Evolutionary conservation across 1,140 invertebrate genomes (phyloP).

Genomic region (Epicauta chinensis): DNA sequence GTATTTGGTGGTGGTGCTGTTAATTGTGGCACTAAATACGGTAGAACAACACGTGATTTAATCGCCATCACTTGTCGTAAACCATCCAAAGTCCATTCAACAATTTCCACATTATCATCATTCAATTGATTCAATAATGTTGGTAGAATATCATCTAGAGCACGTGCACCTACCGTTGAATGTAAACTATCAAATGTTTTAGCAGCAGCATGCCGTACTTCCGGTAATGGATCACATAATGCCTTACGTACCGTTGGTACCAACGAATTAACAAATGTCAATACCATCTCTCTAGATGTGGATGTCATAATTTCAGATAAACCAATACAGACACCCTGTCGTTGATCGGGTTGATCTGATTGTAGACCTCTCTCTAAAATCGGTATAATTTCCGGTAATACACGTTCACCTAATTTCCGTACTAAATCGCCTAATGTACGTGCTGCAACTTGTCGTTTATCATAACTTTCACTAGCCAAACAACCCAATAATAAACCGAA

Average conservation of each 20-base stretch:
- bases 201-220: slow-evolving; percentile 90
- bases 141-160: slow-evolving; percentile 96
- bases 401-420: slow-evolving; percentile 93
- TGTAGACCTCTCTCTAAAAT: slow-evolving; percentile 91
- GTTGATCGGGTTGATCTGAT: slow-evolving; percentile 84
- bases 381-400: slow-evolving; percentile 96
- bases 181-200: slow-evolving; percentile 96
- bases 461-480: slow-evolving; percentile 90
- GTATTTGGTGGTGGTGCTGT: slow-evolving; percentile 85
- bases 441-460: slow-evolving; percentile 93
- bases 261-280: slow-evolving; percentile 89
- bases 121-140: slow-evolving; percentile 80
- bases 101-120: slow-evolving; percentile 63
- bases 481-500: slow-evolving; percentile 89
- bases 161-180: slow-evolving; percentile 86
- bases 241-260: slow-evolving; percentile 96
- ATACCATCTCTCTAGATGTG: slow-evolving; percentile 90
- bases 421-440: slow-evolving; percentile 96
- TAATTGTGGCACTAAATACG: slow-evolving; percentile 92
- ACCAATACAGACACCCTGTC: slow-evolving; percentile 97
- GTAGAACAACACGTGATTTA: slow-evolving; percentile 90
- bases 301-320: slow-evolving; percentile 97
- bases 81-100: slow-evolving; percentile 87
- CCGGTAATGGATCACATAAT: slow-evolving; percentile 85
- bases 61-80: slow-evolving; percentile 95